Evolutionary conservation across 2,113 vertebrate species (phyloP), one percentile per base, ranked within the genome.

Genomic region (Phocoena sinus): DNA sequence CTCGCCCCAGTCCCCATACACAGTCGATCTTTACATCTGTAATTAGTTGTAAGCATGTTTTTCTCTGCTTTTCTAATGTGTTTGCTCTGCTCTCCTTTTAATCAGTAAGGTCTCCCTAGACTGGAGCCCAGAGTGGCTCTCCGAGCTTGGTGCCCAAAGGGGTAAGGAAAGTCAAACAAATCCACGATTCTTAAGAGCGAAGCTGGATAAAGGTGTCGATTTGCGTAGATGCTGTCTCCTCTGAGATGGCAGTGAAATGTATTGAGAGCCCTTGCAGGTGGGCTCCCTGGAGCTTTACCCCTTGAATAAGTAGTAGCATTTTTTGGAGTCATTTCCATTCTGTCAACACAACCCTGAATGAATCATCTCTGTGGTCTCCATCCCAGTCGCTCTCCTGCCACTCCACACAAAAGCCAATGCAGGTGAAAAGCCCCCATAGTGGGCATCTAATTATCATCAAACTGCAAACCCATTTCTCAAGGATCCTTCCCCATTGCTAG

Each of bases 401-500:
- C 73, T 97, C 3, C 8, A 60, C 82, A 98, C 28, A 71, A 95
- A 95, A 44, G 47, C 92, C 62, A 38, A 71, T 73, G 53, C 86
- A 7, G 36, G 2, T 26, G 95, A 82, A 85, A 67, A 95, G 28
- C 67, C 80, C 71, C 47, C 68, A 38, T 95, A 73, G 92, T 3
- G 2, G 21, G 68, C 74, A 3, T 25, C 77, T 97, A 76, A 8
- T 97, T 97, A 89, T 56, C 94, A 94, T 58, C 88, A 70, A 33
- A 79, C 98, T 73, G 47, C 95, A 96, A 85, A 63, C 94, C 96
- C 73, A 81, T 93, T 97, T 98, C 97, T 98, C 95, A 74, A 97
- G 91, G 87, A 98, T 94, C 86, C 94, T 96, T 97, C 94, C 95
- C 97, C 95, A 96, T 97, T 87, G 97, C 98, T 97, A 90, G 95